Evolutionary conservation across 2,113 vertebrate genomes (phyloP).

Genomic region (Otus sunia): DNA sequence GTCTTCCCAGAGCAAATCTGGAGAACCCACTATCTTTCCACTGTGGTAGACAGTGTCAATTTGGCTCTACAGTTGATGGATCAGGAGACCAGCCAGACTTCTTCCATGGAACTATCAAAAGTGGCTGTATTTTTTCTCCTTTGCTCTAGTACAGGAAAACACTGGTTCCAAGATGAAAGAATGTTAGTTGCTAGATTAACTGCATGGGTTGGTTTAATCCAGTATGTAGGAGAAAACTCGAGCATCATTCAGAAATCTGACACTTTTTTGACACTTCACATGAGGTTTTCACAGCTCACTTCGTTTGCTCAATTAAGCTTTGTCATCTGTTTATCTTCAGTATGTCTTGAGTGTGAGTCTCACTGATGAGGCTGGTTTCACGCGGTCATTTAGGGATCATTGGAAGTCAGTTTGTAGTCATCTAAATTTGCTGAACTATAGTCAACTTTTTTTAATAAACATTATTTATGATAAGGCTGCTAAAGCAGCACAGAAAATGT

Average conservation of each 20-base stretch:
- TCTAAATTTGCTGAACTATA: background rate
- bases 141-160: background rate
- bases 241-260: background rate
- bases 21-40: background rate
- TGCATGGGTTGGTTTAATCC: background rate
- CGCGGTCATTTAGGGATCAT: background rate
- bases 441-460: background rate
- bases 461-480: background rate
- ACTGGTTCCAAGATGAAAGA: background rate
- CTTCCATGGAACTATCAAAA: background rate
- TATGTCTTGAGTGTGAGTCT: background rate
- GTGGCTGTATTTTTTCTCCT: background rate
- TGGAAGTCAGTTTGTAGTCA: background rate
- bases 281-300: background rate
- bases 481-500: conserved; percentile 20
- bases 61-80: background rate
- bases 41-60: background rate
- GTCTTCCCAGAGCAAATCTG: background rate
- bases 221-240: background rate
- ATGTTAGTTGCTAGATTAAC: background rate
- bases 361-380: background rate
- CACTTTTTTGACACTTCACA: background rate
- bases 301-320: background rate
- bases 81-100: background rate
- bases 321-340: background rate